A percentile compares a stretch with the other conserved stretches of the same genome.
Evolutionary conservation across 2,113 vertebrate species (phyloP).

Genomic region (Phasianus colchicus): DNA sequence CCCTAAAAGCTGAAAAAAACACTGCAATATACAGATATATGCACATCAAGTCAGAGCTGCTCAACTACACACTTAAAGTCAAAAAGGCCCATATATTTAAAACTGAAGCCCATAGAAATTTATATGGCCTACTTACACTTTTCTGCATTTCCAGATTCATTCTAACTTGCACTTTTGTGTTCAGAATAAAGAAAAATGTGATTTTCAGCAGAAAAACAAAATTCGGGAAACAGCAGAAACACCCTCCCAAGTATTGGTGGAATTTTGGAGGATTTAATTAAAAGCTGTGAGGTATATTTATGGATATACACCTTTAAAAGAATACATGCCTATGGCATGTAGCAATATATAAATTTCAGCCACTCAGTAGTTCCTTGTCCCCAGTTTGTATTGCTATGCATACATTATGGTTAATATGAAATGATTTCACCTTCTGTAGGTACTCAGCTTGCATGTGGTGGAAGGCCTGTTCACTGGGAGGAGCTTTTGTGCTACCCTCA

Average conservation of each 20-base stretch:
- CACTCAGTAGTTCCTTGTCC: constrained; percentile 17
- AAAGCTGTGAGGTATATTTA: constrained; percentile 17
- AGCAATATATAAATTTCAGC: constrained; percentile 1
- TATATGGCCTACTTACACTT: neutral
- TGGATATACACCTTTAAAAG: neutral
- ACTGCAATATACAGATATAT: neutral
- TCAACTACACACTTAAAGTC: neutral
- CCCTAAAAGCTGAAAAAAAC: neutral
- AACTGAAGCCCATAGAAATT: neutral
- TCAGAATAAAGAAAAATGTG: neutral
- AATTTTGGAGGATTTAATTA: constrained; percentile 33
- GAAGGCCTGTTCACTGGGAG: neutral
- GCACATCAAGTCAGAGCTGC: neutral
- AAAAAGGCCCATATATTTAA: neutral
- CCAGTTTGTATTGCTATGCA: neutral
- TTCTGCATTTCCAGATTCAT: neutral
- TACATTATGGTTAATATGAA: constrained; percentile 1
- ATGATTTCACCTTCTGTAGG: neutral
- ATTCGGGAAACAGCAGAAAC: neutral
- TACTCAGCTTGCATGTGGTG: neutral
- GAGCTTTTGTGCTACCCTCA: neutral
- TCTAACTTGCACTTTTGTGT: neutral
- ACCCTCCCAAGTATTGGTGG: neutral
- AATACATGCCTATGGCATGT: neutral
- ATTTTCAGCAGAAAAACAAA: neutral